Conservation (phyloP, 2,797 vertebrate species). For the Darevskia nairensis region DNA sequence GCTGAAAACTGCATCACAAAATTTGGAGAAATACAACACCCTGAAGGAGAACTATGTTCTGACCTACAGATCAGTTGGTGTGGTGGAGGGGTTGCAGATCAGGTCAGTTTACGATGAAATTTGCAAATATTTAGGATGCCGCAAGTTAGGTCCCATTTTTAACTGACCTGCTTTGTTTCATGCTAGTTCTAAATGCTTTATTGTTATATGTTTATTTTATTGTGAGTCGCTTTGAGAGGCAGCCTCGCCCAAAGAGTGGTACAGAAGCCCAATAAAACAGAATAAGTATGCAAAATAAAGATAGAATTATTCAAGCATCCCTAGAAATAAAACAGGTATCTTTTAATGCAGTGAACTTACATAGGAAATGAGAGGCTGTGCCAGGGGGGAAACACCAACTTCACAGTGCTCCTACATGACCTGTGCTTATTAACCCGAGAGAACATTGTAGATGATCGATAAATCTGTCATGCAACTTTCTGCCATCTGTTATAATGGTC, state of each 20-base stretch:
- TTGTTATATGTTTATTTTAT: too few relatives aligned
- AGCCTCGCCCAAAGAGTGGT: too few relatives aligned
- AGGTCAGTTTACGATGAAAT: not conserved
- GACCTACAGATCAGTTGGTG: not conserved
- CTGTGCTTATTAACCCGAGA: not conserved
- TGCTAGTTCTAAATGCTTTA: too few relatives aligned
- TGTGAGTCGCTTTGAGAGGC: too few relatives aligned
- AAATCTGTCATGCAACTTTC: conserved; percentile 12
- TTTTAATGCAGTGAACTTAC: not conserved
- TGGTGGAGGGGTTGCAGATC: not conserved
- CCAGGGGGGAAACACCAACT: conserved; percentile 1
- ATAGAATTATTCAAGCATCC: not conserved
- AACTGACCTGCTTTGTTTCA: too few relatives aligned
- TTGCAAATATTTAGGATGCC: not conserved
- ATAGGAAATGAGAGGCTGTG: not conserved
- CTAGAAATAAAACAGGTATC: not conserved
- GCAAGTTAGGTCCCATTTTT: too few relatives aligned
- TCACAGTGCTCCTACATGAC: not conserved
- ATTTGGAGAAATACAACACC: not conserved
- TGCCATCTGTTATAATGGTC: not conserved
- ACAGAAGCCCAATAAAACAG: too few relatives aligned
- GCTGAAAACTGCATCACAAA: not conserved
- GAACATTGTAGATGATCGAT: not conserved
- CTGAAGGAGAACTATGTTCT: not conserved
- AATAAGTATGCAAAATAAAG: too few relatives aligned